Percentiles rank a stretch among this genome's conserved stretches.
These are phyloP conservation scores for Palythoa heliodiscus DNA, from an alignment of 92 coral and sea anemone species.

Conservation along the genomic window DNA sequence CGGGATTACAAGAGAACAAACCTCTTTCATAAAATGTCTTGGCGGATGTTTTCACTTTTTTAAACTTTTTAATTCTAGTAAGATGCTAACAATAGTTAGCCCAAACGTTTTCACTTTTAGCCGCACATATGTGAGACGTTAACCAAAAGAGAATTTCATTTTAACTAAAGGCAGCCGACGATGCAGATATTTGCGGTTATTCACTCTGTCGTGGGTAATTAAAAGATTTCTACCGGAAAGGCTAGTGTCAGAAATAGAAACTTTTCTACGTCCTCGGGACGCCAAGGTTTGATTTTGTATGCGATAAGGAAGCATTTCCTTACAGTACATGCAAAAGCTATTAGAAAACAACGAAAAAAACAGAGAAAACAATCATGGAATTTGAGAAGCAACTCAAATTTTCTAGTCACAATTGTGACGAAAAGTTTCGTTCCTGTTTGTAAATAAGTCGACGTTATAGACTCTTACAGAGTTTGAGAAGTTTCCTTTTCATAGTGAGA, in stretches of 20 bases:
- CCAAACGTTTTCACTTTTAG: neutral
- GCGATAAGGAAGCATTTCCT: constrained; percentile 19
- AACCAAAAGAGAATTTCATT: constrained; percentile 4
- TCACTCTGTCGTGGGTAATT: constrained; percentile 25
- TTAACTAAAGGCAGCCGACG: constrained; percentile 28
- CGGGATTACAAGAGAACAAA: too few relatives aligned
- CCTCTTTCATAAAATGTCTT: too few relatives aligned
- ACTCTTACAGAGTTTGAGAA: neutral
- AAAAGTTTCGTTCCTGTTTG: neutral
- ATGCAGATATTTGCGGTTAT: neutral
- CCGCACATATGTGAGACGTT: constrained; percentile 2
- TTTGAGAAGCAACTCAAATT: neutral
- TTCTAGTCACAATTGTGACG: neutral
- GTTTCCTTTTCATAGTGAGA: neutral
- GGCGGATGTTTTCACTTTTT: neutral
- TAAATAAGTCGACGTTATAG: neutral
- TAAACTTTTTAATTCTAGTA: neutral
- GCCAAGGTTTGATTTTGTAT: constrained; percentile 35
- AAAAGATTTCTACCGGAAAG: constrained; percentile 36
- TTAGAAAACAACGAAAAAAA: neutral
- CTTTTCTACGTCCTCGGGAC: constrained; percentile 30
- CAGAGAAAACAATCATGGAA: neutral
- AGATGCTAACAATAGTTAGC: neutral
- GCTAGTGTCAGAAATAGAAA: constrained; percentile 33
- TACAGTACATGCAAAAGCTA: constrained; percentile 30